Conservation (phyloP, 2,797 vertebrate species). For the Tarsius wallacei region DNA sequence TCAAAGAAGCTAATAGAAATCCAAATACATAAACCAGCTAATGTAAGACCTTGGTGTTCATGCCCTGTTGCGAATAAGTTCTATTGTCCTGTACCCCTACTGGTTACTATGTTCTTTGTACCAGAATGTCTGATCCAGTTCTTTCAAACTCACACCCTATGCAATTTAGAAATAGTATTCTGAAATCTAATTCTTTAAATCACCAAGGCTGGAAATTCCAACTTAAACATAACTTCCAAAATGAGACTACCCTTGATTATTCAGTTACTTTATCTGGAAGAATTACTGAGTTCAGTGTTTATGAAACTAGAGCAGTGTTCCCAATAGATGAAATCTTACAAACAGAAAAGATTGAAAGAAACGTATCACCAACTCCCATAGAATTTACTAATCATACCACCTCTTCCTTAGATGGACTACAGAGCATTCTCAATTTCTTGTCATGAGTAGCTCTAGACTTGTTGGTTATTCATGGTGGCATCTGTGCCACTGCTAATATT, state of each 20-base stretch:
- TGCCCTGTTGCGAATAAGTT: neutral
- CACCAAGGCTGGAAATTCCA: neutral
- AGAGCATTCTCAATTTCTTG: neutral
- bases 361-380: neutral
- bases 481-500: neutral
- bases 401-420: neutral
- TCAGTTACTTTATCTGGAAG: neutral
- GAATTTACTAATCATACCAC: neutral
- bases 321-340: neutral
- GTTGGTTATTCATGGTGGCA: neutral
- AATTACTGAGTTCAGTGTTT: neutral
- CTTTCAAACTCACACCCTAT: neutral
- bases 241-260: neutral
- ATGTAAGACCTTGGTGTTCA: neutral
- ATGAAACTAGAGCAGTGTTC: neutral
- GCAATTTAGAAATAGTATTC: neutral
- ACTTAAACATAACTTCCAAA: neutral
- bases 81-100: neutral
- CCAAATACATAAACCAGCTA: conserved; percentile 7
- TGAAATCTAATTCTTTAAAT: conserved; percentile 41
- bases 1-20: neutral
- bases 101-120: neutral
- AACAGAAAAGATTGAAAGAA: neutral
- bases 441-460: neutral
- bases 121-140: neutral